Evolutionary conservation across 1,140 invertebrate genomes (phyloP), one percentile per base, ranked within the genome.

Genomic region (Maconellicoccus hirsutus): DNA sequence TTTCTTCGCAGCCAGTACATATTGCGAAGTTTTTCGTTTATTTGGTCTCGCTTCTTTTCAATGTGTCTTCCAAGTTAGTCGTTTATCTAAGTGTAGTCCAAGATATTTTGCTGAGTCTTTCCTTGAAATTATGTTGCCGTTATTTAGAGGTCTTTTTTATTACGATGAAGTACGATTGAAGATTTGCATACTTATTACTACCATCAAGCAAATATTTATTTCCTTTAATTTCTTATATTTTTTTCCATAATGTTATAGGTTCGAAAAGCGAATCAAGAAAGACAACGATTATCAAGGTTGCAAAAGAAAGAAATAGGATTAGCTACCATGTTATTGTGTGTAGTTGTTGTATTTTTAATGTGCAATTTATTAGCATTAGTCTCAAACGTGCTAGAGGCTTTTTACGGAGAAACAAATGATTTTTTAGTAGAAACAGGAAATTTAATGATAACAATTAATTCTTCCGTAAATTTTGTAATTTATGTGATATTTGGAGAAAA

Each of bases 401-500:
- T 89, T 77, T 84, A 83, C 76, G 84, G 85, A 39, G 87, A 81
- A 72, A 83, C 83, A 73, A 77, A 87, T 76, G 82, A 93, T 77
- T 85, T 91, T 61, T 80, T 98, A 63, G 89, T 97, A 7, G 93
- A 90, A 76, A 83, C 85, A 7, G 89, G 90, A 74, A 97, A 98
- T 79, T 84, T 98, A n/a, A 82, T 98, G 27, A 93, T 98, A 12
- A 96, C 92, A 26, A 89, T 98, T 75, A 98, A 98, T 81, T 96
- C 93, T 75, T 95, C 94, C 75, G 91, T 97, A 38, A 98, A 98
- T 79, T 98, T 98, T 78, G 87, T 98, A 70, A 94, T 98, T 73
- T 98, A 98, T 80, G 94, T 96, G 72, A 93, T 96, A 39, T 96
- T 97, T 78, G 96, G 95, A 0, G 91, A 96, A 77, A 97, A 98